Base-by-base conservation (phyloP, 2,113 vertebrate genomes). In the Maccullochella peelii region DNA sequence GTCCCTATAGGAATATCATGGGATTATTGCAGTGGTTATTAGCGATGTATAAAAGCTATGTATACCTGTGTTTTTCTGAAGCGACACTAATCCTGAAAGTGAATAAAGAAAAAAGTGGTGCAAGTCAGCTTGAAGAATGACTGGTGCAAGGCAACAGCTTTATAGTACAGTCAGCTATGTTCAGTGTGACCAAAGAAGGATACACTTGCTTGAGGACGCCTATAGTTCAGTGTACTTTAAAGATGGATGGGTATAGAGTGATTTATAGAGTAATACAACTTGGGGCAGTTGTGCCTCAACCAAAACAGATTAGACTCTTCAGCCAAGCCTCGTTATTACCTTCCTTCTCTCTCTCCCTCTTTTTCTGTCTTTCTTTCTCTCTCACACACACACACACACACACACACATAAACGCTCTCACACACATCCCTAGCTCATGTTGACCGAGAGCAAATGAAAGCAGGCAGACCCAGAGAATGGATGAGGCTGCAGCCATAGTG, bases 261-360 rank as follows among this genome's bases (percentile, higher is more conserved):
- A 74, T 75, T 76, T 79, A 40, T 65, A 55, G 65, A 54, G 55
- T 70, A 63, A 62, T 42, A 77, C 23, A 75, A 85, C 67, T 82
- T 85, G 83, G 90, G 89, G 95, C 96, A 96, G 96, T 96, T 95
- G 96, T 96, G 94, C 95, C 96, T 96, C 96, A 96, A 93, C 95
- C 95, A 95, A 97, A 97, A 97, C 95, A 96, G 96, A 96, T 97
- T 97, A 97, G 95, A 96, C 93, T 97, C 95, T 95, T 95, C 93
- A 96, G 96, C 95, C 96, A 95, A 94, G 95, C 95, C 95, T 96
- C 94, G 95, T 97, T 96, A 97, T 96, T 96, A 96, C 94, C 94
- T 94, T 95, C 62, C 38, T 59, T 72, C 8, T 63, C 42, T 69
- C 40, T 71, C 30, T 21, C 33, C 44, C 30, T 40, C 14, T 36